Evolutionary conservation across 1,140 invertebrate genomes (phyloP), one percentile per base, ranked within the genome.

Genomic region (Drosophila varians): DNA sequence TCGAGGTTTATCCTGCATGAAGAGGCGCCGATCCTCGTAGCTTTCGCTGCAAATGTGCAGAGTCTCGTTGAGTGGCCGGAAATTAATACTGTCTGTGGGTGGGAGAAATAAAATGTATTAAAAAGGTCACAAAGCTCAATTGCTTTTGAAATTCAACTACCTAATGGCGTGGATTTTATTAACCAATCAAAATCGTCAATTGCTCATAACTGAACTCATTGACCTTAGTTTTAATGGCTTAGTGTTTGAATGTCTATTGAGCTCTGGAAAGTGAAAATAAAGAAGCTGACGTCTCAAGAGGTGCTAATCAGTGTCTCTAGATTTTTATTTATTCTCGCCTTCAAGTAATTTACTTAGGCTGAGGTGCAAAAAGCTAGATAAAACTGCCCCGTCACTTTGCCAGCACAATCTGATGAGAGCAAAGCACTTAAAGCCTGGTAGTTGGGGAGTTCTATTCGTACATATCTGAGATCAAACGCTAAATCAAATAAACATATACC

Each of bases 11-110:
- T 90, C 82, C 68, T 87, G 79, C 64, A 90, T 73, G 45, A 80
- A 90, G 11, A 62, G 34, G 2, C 90, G 83, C 0, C 43, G 64
- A 71, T 91, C 90, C 34, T 64, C 61, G 45, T 65, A 48, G 26
- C 55, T 77, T 19, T 91, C 90, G 34, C 71, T 89, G 70, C 90
- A 91, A 8, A 91, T 65, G 26, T 56, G 49, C 9, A 80, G 19
- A 4, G 73, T 60, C 55, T 91, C 90, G 45, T 89, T 91, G 14
- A 90, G 26, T 23, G 74, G 66, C 18, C 54, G 56, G 6, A 54
- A 23, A 51, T 25, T 65, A 25, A 45, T 55, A 45, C 47, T 57
- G 52, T 79, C 84, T 89, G 56, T 6, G 57, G 52, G 4, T 18
- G n/a, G 11, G 4, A 9, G 8, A 48, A 21, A 9, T 36, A 8